Conservation (phyloP, 2,113 vertebrate species). For the Antechinus stuartii region DNA sequence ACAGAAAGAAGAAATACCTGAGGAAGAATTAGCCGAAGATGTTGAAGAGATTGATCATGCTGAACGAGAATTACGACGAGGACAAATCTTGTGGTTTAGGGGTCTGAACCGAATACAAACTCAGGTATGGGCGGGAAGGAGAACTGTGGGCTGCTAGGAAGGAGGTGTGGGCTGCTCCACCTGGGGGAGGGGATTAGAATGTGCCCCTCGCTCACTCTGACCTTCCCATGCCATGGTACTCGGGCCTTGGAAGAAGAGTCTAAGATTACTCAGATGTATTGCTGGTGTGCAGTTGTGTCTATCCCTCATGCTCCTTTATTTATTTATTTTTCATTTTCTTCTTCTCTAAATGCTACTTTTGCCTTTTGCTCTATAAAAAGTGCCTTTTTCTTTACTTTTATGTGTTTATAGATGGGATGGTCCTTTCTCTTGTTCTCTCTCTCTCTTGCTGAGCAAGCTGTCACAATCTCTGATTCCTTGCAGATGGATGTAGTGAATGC, state of each 20-base stretch:
- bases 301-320: constrained; percentile 76
- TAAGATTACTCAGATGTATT: constrained; percentile 74
- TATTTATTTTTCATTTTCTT: constrained; percentile 69
- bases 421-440: constrained; percentile 91
- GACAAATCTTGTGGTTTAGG: constrained; percentile 99
- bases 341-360: constrained; percentile 85
- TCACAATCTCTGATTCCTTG: constrained; percentile 99
- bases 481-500: constrained; percentile 99
- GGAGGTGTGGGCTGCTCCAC: constrained; percentile 58
- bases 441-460: constrained; percentile 95
- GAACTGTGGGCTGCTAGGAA: constrained; percentile 80
- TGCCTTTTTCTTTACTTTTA: constrained; percentile 88
- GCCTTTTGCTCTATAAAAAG: constrained; percentile 85
- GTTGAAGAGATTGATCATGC: constrained; percentile 98
- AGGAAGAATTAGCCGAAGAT: constrained; percentile 95
- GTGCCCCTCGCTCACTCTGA: constrained; percentile 69
- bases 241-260: constrained; percentile 68
- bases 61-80: constrained; percentile 95
- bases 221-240: constrained; percentile 64
- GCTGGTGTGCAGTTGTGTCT: constrained; percentile 77
- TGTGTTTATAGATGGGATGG: constrained; percentile 90
- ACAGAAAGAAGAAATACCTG: constrained; percentile 98
- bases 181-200: constrained; percentile 63
- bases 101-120: constrained; percentile 99
- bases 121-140: constrained; percentile 91